Evolutionary conservation across 1,140 invertebrate genomes (phyloP).

Genomic region (Sycobia sp.): DNA sequence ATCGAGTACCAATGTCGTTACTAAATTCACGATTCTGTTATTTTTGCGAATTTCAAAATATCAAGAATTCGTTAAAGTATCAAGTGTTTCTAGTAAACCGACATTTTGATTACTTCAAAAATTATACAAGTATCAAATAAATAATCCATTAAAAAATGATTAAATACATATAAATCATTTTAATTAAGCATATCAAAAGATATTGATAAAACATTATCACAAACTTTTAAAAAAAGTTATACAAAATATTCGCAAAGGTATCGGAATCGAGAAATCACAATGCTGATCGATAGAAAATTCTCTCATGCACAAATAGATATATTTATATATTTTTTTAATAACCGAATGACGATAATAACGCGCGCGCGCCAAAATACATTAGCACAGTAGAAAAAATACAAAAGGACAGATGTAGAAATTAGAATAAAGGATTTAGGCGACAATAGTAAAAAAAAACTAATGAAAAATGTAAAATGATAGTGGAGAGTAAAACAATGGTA

Average conservation of each 20-base stretch:
- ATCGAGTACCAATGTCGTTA: too few species aligned
- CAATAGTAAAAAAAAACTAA: not conserved
- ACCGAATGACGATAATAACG: not conserved
- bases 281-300: slow-evolving; percentile 27
- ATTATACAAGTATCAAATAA: too few species aligned
- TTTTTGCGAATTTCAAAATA: too few species aligned
- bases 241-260: not conserved
- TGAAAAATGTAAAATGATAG: not conserved
- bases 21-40: too few species aligned
- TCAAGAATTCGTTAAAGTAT: too few species aligned
- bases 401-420: not conserved
- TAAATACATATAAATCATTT: not conserved
- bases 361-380: not conserved
- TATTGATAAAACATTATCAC: too few species aligned
- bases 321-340: slow-evolving; percentile 9
- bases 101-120: too few species aligned
- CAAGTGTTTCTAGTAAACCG: too few species aligned
- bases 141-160: not conserved
- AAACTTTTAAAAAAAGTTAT: not conserved
- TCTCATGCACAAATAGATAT: slow-evolving; percentile 3
- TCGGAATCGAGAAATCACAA: not conserved
- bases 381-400: not conserved
- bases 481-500: not conserved
- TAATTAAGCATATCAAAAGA: too few species aligned
- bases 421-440: not conserved